Evolutionary conservation across 2,797 vertebrate genomes (phyloP), one percentile per base, ranked within the genome.

Genomic region (Adelosebastes latens): DNA sequence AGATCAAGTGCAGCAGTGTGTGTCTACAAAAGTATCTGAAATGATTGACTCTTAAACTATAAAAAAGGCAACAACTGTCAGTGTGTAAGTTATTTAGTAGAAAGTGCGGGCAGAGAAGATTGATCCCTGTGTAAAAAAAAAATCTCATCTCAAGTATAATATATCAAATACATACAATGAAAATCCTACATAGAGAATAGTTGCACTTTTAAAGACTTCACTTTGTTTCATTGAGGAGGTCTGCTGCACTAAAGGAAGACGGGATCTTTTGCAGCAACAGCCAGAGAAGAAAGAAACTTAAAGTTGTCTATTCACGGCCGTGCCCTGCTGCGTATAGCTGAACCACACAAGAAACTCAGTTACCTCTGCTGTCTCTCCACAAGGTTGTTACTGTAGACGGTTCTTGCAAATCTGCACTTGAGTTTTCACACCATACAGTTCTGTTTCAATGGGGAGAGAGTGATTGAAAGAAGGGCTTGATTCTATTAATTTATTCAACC

Each of bases 1-100:
- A 80, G 73, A 86, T 79, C 71, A 83, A 79, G 53, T 31, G 36
- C 46, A 75, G 72, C 62, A 65, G 39, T 46, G 39, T 69, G 46
- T 60, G 10, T 4, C 52, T 22, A 6, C 27, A 77, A 64, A 29
- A 52, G 6, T 1, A 77, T 62, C 20, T 75, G 7, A 62, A 65
- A 58, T 70, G 9, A 72, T 14, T 63, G 81, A 5, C 42, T 46
- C 34, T 64, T 52, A 6, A 67, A 77, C 22, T 53, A 32, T 39
- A 2, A 53, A 75, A 55, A 42, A 53, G 7, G 53, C 39, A 73
- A 59, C 24, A 74, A 39, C 42, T 63, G 67, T 58, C 27, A 20
- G 31, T 2, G 3, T 71, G 20, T n/a, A 10, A 77, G 55, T 70
- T 49, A 53, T 81, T 73, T 46, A 67, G 18, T 32, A 20, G 14